Percentiles rank a stretch among this genome's conserved stretches.
These are phyloP conservation scores for Polyodon spathula DNA, from an alignment of 2,113 vertebrate species.

Conservation along the genomic window DNA sequence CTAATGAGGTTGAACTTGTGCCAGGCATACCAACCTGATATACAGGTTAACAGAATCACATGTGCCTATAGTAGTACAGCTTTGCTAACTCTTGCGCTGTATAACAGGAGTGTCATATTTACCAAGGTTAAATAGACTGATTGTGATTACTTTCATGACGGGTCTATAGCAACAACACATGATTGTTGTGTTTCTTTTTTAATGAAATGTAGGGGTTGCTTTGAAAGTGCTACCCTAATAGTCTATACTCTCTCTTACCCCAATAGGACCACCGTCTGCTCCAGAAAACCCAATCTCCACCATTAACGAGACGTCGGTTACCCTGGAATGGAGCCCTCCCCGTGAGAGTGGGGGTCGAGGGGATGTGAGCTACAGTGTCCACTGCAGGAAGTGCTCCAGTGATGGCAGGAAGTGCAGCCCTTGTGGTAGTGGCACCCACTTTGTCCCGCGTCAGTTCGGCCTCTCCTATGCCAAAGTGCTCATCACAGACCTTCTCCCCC, in stretches of 20 bases:
- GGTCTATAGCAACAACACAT: too few species aligned
- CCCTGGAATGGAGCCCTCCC: conserved; percentile 64
- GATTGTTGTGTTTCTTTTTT: too few species aligned
- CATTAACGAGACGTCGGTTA: conserved; percentile 66
- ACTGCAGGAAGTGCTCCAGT: conserved; percentile 56
- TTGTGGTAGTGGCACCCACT: conserved; percentile 61
- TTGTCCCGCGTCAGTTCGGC: conserved; percentile 62
- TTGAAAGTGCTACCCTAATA: too few species aligned
- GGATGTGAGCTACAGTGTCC: conserved; percentile 61
- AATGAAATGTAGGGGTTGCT: too few species aligned
- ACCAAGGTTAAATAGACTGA: too few species aligned
- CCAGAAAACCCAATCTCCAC: conserved; percentile 66
- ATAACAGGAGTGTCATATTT: too few species aligned
- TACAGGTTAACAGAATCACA: neutral
- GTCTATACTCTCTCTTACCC: neutral
- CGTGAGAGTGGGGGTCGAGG: conserved; percentile 56
- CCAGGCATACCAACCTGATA: neutral
- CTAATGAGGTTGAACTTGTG: neutral
- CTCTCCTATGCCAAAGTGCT: conserved; percentile 46
- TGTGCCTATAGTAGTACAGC: neutral
- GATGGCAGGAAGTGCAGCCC: conserved; percentile 51
- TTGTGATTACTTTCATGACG: too few species aligned
- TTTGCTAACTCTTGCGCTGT: neutral
- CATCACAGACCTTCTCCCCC: conserved; percentile 61
- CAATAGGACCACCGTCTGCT: conserved; percentile 59